Conservation (phyloP, 2,797 vertebrate genomes). For the Hirundo rustica region DNA sequence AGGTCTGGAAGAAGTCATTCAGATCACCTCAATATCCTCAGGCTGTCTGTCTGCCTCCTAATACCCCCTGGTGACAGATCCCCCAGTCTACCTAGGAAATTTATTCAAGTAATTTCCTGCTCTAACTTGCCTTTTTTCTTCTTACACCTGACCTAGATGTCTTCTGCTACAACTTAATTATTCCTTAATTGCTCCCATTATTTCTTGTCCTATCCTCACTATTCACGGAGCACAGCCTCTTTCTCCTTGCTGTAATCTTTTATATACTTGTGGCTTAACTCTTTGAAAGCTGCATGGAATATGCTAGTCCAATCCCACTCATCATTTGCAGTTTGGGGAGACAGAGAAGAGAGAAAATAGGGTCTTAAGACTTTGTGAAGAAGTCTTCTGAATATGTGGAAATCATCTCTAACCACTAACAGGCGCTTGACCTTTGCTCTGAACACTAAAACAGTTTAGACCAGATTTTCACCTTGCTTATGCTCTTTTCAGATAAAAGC, state of each 20-base stretch:
- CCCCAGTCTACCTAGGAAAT: not conserved
- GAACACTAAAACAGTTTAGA: not conserved
- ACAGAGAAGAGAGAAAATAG: not conserved
- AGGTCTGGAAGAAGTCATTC: not conserved
- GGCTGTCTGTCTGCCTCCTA: not conserved
- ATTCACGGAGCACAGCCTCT: not conserved
- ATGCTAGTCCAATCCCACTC: not conserved
- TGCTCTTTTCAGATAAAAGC: not conserved
- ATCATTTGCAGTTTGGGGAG: not conserved
- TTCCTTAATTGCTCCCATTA: constrained; percentile 26
- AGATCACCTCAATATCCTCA: not conserved
- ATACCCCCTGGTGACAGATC: not conserved
- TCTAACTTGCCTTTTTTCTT: not conserved
- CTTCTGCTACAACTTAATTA: constrained; percentile 26
- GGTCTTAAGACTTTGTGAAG: not conserved
- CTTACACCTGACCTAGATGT: not conserved
- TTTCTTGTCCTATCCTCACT: not conserved
- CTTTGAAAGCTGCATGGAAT: not conserved
- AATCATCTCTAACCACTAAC: not conserved
- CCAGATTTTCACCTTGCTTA: not conserved
- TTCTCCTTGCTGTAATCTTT: not conserved
- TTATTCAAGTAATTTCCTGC: not conserved
- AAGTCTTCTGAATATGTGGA: not conserved
- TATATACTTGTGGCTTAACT: not conserved
- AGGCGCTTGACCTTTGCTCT: not conserved